Percentiles rank a stretch among this genome's conserved stretches.
Evolutionary conservation across 2,888 invertebrate species (phyloP).

Genomic region (Hirtodrosophila histrioides): DNA sequence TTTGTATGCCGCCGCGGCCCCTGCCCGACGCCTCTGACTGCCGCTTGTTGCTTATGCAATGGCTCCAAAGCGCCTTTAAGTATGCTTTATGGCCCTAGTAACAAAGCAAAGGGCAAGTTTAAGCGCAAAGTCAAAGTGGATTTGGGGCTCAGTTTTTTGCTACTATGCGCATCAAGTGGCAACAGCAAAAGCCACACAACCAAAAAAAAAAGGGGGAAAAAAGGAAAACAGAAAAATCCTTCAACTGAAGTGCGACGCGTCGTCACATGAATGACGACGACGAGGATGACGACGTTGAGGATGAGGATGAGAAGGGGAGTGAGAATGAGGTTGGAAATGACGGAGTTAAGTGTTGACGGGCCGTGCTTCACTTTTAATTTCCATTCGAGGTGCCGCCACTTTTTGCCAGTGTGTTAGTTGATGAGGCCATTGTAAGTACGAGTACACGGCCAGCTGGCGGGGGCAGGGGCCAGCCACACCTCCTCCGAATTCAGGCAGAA

Average conservation of each 20-base stretch:
- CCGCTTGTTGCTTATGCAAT: slow-evolving; percentile 43
- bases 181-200: slow-evolving; percentile 15
- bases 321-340: slow-evolving; percentile 11
- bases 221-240: slow-evolving; percentile 4
- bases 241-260: slow-evolving; percentile 44
- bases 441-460: slow-evolving; percentile 5
- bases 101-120: slow-evolving; percentile 74
- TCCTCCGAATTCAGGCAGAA: too few species aligned
- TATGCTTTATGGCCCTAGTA: slow-evolving; percentile 38
- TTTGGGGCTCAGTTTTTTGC: slow-evolving; percentile 29
- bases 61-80: slow-evolving; percentile 49
- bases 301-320: not conserved
- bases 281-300: slow-evolving; percentile 1
- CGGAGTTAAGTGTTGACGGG: slow-evolving; percentile 48
- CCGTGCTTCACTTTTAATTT: slow-evolving; percentile 67
- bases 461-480: not conserved
- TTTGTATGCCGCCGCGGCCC: slow-evolving; percentile 9
- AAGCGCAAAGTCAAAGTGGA: slow-evolving; percentile 65
- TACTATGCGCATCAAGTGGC: slow-evolving; percentile 49
- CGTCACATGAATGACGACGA: slow-evolving; percentile 14
- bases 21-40: slow-evolving; percentile 26
- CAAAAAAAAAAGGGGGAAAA: slow-evolving; percentile 7
- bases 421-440: slow-evolving; percentile 67
- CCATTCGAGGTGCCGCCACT: slow-evolving; percentile 42
- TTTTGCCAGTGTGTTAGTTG: slow-evolving; percentile 52